Percentiles rank a stretch among this genome's conserved stretches.
phyloP scores from a whole-genome alignment of 2,113 vertebrate species.

The Puma concolor region DNA sequence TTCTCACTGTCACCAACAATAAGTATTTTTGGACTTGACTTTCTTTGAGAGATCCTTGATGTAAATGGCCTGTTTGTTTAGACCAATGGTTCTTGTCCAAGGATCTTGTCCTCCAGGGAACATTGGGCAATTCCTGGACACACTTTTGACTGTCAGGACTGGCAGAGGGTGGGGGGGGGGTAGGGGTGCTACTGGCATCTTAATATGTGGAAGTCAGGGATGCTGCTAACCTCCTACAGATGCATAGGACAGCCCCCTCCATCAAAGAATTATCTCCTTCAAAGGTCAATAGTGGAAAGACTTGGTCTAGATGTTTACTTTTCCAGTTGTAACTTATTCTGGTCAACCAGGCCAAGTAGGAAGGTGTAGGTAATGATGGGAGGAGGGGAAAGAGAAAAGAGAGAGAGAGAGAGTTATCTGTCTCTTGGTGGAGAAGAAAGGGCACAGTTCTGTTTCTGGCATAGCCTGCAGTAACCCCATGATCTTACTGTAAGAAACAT shows the following conservation, averaged over 20 bases:
- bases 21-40: background rate
- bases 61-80: background rate
- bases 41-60: background rate
- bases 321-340: background rate
- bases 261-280: background rate
- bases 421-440: background rate
- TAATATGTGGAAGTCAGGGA: background rate
- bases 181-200: background rate
- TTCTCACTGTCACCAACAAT: background rate
- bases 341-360: background rate
- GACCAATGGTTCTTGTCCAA: background rate
- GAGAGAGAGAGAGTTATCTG: background rate
- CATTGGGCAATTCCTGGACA: background rate
- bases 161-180: background rate
- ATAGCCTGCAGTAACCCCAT: background rate
- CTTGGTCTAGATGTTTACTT: background rate
- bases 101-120: background rate
- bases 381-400: background rate
- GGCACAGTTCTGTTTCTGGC: background rate
- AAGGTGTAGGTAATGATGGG: background rate
- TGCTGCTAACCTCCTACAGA: background rate
- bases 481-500: background rate
- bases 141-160: background rate
- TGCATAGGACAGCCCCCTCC: background rate
- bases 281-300: background rate